Evolutionary conservation across 2,888 invertebrate genomes (phyloP), one percentile per base, ranked within the genome.

Genomic region (Diarsia rubi): DNA sequence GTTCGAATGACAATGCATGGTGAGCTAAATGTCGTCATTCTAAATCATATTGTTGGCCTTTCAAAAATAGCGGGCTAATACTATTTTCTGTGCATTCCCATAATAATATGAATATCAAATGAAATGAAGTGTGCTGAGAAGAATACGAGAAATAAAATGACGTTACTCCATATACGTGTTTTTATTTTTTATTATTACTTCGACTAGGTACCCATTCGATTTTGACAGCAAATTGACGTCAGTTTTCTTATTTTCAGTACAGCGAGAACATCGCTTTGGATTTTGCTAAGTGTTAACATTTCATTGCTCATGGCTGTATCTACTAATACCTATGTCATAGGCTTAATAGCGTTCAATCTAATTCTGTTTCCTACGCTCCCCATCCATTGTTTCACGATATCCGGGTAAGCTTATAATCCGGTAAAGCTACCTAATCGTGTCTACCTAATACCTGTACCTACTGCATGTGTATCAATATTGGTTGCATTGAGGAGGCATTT

Each of bases 381-480:
- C 16, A 21, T 69, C 47, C 14, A 62, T 63, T 37, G 79, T 60
- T 37, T 9, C 63, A 45, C n/a, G 6, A 57, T 60, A 65, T 57
- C 65, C 47, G 42, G 69, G 31, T 81, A 62, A 75, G 54, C 76
- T 21, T n/a, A 54, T 69, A 81, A 81, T 75, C 76, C 42, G 14
- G 27, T 4, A 62, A 31, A 60, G 65, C 65, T 65, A n/a, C 19
- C 54, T 81, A 49, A 81, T 66, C 27, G 31, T 63, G 21, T 62
- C 21, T 69, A 52, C 3, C 2, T 57, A 27, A 45, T 16, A 45
- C 16, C 16, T 16, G 14, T 31, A n/a, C 11, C n/a, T n/a, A n/a
- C n/a, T n/a, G n/a, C n/a, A n/a, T 49, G 42, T 47, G n/a, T 65
- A 19, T 24, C 24, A 66, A 57, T 75, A 69, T 75, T 66, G 54